Conservation (phyloP, 2,888 invertebrate species). For the Marasmarcha lunaedactyla region DNA sequence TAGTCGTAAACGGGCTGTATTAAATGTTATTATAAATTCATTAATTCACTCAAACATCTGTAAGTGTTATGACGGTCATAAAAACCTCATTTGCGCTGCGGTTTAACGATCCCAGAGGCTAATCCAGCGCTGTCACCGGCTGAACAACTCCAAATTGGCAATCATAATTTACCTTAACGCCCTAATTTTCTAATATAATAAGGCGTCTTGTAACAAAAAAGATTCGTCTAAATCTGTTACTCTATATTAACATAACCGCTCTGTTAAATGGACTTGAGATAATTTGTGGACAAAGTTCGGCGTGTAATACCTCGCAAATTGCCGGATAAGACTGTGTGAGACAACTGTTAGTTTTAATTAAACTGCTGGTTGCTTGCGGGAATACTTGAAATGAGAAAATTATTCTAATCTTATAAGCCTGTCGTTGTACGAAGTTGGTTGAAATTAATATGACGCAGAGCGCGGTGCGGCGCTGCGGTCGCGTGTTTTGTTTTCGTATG, state of each 20-base stretch:
- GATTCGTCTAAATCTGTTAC: conserved; percentile 55
- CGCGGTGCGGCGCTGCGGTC: conserved; percentile 21
- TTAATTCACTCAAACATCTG: conserved; percentile 48
- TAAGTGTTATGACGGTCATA: conserved; percentile 48
- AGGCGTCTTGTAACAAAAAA: conserved; percentile 50
- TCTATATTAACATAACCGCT: conserved; percentile 67
- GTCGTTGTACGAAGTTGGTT: conserved; percentile 47
- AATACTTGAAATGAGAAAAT: conserved; percentile 63
- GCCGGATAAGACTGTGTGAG: conserved; percentile 69
- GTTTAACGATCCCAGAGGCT: conserved; percentile 41
- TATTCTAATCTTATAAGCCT: conserved; percentile 68
- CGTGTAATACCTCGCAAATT: conserved; percentile 70
- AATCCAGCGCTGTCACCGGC: conserved; percentile 11
- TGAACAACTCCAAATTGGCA: conserved; percentile 34
- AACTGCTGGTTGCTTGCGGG: conserved; percentile 64
- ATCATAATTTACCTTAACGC: conserved; percentile 50
- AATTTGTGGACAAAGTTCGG: conserved; percentile 68
- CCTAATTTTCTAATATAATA: conserved; percentile 44
- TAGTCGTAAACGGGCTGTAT: conserved; percentile 40
- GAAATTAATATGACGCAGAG: conserved; percentile 54
- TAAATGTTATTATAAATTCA: conserved; percentile 52
- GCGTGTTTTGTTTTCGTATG: conserved; percentile 11
- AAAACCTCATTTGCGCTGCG: conserved; percentile 46
- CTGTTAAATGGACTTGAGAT: conserved; percentile 66
- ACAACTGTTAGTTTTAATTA: conserved; percentile 71